Evolutionary conservation across 2,797 vertebrate genomes (phyloP), one percentile per base, ranked within the genome.

Genomic region (Tiaroga cobitis): DNA sequence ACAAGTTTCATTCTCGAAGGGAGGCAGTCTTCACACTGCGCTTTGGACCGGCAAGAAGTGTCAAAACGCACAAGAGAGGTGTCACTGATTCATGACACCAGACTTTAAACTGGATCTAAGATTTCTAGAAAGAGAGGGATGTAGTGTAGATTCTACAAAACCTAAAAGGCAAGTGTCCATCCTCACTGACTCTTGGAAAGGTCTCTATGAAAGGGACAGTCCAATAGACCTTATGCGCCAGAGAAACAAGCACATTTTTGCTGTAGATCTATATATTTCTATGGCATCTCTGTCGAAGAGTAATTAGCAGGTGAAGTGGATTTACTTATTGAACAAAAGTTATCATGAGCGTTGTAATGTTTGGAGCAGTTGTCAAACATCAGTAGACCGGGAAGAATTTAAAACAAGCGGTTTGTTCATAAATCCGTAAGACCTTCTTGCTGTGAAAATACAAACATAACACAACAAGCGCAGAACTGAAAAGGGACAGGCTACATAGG

Each of bases 1-100:
- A 69, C 63, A 59, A 68, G n/a, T 77, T 77, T 84, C n/a, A 78
- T 59, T 78, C 49, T 46, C 3, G 11, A 16, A n/a, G 61, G 26
- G 29, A 19, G 1, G 29, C 43, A 80, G 43, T 49, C 13, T 69
- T 78, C 8, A 41, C 32, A 8, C 46, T 32, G 18, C 6, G 6
- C 56, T 34, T 10, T 63, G 63, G 13, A 13, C 24, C 4, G 0
- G 59, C 43, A 76, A 37, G 24, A 77, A 63, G 34, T 8, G 70
- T 65, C 59, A 83, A 37, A 65, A 15, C n/a, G 3, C 46, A 68
- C 59, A 26, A 65, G 16, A 65, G 8, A 65, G 46, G 59, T 4
- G 29, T 49, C 29, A 7, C 46, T 56, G 49, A 37, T 41, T 34
- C 5, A 0, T 54, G 41, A 54, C 9, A 65, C 21, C 19, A 61